phyloP scores from a whole-genome alignment of 2,797 vertebrate genomes.

The Petrocephalus schoutedeni region DNA sequence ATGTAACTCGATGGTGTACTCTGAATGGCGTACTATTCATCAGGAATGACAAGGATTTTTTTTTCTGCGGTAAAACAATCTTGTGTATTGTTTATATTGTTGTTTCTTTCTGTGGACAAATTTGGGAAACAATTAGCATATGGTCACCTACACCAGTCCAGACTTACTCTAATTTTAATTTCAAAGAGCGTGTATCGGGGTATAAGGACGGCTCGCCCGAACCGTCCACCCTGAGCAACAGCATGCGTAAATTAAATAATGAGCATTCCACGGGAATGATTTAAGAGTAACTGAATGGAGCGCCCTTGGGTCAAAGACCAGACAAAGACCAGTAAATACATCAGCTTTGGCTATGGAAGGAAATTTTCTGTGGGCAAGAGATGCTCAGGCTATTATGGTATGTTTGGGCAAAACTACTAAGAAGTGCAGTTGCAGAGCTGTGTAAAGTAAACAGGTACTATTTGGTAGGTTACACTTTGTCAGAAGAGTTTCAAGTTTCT shows the following conservation, averaged over 20 bases:
- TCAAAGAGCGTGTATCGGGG: neutral
- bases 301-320: neutral
- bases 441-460: neutral
- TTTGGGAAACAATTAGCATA: slow-evolving; percentile 1
- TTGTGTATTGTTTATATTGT: neutral
- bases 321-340: neutral
- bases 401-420: neutral
- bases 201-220: neutral
- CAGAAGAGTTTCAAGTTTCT: neutral
- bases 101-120: neutral
- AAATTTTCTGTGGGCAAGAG: neutral
- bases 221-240: neutral
- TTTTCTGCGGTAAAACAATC: neutral
- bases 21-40: neutral
- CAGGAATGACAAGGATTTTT: neutral
- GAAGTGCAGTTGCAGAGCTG: neutral
- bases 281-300: slow-evolving; percentile 4
- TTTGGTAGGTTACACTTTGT: neutral
- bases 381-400: neutral
- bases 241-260: neutral
- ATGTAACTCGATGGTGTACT: neutral
- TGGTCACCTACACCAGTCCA: neutral
- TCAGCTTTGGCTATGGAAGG: neutral
- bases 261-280: neutral
- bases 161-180: neutral